Conservation (phyloP, 2,888 invertebrate genomes). For the Cryptophagus acutangulus region DNA sequence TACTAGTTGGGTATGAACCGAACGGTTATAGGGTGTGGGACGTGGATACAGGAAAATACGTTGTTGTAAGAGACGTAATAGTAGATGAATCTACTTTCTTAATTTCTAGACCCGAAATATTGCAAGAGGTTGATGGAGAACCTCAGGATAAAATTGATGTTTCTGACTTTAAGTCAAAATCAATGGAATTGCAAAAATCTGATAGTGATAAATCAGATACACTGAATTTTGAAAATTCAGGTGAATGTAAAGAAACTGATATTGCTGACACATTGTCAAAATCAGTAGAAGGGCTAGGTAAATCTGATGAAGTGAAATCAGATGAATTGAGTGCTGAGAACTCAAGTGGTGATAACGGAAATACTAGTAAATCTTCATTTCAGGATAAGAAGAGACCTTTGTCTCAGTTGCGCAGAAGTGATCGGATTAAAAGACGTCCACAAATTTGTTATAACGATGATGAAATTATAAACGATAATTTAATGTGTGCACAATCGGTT, state of each 20-base stretch:
- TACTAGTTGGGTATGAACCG: slow-evolving; percentile 9
- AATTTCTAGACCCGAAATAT: neutral
- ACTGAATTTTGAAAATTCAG: too few species aligned
- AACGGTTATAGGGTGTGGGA: slow-evolving; percentile 7
- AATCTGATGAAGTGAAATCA: too few species aligned
- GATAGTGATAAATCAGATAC: too few species aligned
- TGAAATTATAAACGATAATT: neutral
- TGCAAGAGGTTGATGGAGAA: slow-evolving; percentile 1
- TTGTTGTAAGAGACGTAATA: slow-evolving; percentile 6
- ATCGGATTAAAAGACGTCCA: slow-evolving; percentile 2
- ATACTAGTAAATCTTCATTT: too few species aligned
- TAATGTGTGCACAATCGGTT: slow-evolving; percentile 4
- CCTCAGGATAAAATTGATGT: neutral
- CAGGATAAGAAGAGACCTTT: neutral
- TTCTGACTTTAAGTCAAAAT: neutral
- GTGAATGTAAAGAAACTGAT: too few species aligned
- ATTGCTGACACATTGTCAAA: too few species aligned
- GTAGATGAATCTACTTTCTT: neutral
- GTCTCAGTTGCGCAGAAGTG: neutral
- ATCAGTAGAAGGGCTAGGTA: too few species aligned
- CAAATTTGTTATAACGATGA: slow-evolving; percentile 2
- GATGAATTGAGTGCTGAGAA: too few species aligned
- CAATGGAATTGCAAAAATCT: too few species aligned
- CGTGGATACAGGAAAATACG: neutral
- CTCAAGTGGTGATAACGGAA: too few species aligned